Base-by-base conservation (phyloP, 1,140 invertebrate genomes). In the Lepidurus arcticus region DNA sequence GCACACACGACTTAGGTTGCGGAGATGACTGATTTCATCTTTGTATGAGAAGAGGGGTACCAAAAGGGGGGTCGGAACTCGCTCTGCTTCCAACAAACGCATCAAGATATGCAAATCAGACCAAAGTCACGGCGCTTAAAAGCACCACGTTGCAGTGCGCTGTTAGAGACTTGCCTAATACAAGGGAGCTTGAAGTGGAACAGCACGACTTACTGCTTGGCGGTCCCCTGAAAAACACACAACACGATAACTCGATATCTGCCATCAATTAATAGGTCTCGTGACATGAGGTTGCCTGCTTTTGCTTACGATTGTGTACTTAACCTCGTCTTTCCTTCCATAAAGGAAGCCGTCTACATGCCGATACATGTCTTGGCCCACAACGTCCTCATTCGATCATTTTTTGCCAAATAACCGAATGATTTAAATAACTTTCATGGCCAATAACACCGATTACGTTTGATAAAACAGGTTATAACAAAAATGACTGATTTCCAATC, bases 51-150 rank as follows among this genome's bases (percentile, higher is more conserved):
- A 21, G 53, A 65, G 53, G 13, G 53, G 53, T n/a, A n/a, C 16
- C 21, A 65, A 65, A 65, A 65, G 53, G 53, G 53, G 53, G 13
- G 16, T 21, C 13, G 53, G 7, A 65, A 65, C 9, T 7, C 6
- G 16, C 21, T 65, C 21, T 16, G 53, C n/a, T 65, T 65, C 53
- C 53, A 65, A 65, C 53, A 13, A 65, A 65, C 53, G 53, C 53
- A 65, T 65, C 53, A 65, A 65, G 53, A 65, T 65, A 65, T 65
- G 53, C 53, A 65, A 65, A 65, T 65, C n/a, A 13, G 21, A 65
- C 53, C 53, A 65, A 65, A 65, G 53, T 65, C 53, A 65, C 53
- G 53, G 16, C 53, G 53, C 53, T 65, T 7, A 65, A 34, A 13
- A 65, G 21, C 13, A 21, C 53, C 21, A 65, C 21, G 53, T 65